Conservation (phyloP, 2,797 vertebrate species). For the Dendrocincla fuliginosa region DNA sequence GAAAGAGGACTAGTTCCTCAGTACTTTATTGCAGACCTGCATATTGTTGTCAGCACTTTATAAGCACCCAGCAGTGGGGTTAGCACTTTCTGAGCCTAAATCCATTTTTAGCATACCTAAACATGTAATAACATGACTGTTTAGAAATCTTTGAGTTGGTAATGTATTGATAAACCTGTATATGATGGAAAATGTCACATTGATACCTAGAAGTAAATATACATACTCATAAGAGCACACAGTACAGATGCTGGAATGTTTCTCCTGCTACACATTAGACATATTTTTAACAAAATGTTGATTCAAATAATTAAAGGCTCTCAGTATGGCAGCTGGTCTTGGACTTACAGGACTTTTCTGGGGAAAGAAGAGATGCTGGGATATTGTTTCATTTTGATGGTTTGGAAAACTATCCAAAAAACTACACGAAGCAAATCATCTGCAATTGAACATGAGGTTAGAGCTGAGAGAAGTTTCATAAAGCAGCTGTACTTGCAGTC, state of each 20-base stretch:
- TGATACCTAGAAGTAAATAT: background rate
- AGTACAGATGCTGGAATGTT: background rate
- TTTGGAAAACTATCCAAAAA: background rate
- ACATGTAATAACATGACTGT: constrained; percentile 46
- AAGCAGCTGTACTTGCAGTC: background rate
- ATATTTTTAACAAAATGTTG: background rate
- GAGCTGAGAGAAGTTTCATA: background rate
- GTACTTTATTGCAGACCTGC: background rate
- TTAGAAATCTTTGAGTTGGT: background rate
- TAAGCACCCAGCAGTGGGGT: constrained; percentile 15
- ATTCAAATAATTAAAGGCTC: background rate
- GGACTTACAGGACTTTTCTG: background rate
- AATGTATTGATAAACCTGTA: background rate
- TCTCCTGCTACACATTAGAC: background rate
- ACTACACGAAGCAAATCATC: background rate
- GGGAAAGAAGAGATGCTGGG: background rate
- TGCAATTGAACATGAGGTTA: background rate
- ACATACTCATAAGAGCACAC: background rate
- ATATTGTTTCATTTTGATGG: background rate
- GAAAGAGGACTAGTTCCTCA: background rate
- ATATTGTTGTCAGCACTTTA: background rate
- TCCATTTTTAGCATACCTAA: constrained; percentile 37
- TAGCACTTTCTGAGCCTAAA: background rate
- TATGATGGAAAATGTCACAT: background rate
- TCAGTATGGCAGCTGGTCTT: background rate